Percentiles rank a stretch among this genome's conserved stretches.
These are phyloP conservation scores for Zele albiditarsus DNA, from an alignment of 2,888 invertebrate genomes.

Conservation along the genomic window DNA sequence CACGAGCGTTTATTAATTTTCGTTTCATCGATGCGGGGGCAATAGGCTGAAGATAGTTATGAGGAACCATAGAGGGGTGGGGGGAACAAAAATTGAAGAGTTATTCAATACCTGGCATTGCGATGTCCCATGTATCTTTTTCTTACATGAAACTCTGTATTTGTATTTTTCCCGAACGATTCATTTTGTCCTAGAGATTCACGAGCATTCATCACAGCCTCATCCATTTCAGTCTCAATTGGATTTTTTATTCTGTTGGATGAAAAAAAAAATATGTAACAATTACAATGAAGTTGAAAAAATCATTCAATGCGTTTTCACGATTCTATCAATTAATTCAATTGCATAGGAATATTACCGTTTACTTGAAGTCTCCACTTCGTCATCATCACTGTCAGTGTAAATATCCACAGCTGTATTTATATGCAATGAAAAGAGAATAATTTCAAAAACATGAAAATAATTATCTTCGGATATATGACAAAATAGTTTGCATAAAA, in stretches of 20 bases:
- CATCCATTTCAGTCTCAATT: slow-evolving; percentile 67
- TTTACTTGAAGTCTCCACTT: slow-evolving; percentile 52
- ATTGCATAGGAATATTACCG: no score
- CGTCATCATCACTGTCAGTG: slow-evolving; percentile 71
- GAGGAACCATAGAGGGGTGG: not conserved
- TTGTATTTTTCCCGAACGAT: slow-evolving; percentile 58
- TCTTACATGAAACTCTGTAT: slow-evolving; percentile 75
- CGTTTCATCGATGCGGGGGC: not conserved
- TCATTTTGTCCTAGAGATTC: slow-evolving; percentile 57
- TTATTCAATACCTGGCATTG: slow-evolving; percentile 78
- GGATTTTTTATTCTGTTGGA: slow-evolving; percentile 64
- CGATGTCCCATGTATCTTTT: slow-evolving; percentile 85
- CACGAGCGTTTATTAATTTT: slow-evolving; percentile 1
- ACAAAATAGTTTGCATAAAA: not conserved
- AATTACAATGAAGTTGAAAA: not conserved
- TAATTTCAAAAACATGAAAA: not conserved
- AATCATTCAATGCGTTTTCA: no score
- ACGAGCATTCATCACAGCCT: slow-evolving; percentile 63
- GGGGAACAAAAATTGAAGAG: not conserved
- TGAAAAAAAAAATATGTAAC: not conserved
- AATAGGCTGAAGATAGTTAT: not conserved
- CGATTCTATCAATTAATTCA: no score
- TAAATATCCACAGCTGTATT: slow-evolving; percentile 67
- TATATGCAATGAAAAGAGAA: slow-evolving; percentile 40
- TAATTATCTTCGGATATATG: not conserved